These are phyloP conservation scores for Diglossa brunneiventris DNA, from an alignment of 2,113 vertebrate species.

Conservation along the genomic window DNA sequence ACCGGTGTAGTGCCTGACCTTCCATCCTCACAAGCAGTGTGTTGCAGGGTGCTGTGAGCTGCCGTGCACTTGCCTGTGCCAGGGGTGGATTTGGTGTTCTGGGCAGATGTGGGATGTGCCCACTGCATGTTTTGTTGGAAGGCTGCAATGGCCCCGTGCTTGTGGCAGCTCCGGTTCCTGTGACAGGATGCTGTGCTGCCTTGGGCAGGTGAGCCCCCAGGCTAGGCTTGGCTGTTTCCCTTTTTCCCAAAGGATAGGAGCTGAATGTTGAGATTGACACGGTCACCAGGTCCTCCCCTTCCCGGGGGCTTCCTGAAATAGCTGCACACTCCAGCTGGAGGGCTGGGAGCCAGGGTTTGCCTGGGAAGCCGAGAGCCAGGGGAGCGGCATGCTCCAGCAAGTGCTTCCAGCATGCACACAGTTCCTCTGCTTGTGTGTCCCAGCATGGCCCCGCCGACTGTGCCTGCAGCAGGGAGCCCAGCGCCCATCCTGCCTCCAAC, in stretches of 20 bases:
- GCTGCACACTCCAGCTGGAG: constrained; percentile 53
- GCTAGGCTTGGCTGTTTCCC: background rate
- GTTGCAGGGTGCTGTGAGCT: background rate
- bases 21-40: fast-evolving
- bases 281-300: background rate
- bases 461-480: background rate
- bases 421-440: background rate
- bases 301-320: constrained; percentile 61
- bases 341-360: constrained; percentile 56
- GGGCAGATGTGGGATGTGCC: background rate
- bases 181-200: background rate
- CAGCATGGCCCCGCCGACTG: background rate
- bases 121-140: fast-evolving
- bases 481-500: fast-evolving
- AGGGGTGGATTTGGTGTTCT: background rate
- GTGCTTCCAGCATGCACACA: background rate
- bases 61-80: fast-evolving
- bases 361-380: constrained; percentile 44
- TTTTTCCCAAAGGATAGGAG: constrained; percentile 21
- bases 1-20: fast-evolving
- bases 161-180: background rate
- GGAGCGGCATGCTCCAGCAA: background rate
- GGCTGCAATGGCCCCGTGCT: fast-evolving
- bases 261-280: background rate
- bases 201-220: background rate